These are phyloP conservation scores for Arremon aurantiirostris DNA, from an alignment of 2,797 vertebrate species.

Conservation along the genomic window DNA sequence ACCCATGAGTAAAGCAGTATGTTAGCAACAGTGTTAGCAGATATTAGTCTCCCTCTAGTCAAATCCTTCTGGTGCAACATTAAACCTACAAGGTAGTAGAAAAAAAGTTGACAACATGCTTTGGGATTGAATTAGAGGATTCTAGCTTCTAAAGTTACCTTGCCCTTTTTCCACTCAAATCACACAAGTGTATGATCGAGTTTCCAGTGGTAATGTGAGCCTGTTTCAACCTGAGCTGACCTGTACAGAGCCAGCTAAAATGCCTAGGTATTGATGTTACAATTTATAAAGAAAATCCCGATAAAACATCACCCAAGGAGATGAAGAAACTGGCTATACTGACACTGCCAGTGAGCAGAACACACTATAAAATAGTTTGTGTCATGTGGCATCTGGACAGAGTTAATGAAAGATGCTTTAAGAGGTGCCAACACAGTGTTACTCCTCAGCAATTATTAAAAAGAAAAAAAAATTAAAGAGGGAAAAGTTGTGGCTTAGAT, in stretches of 20 bases:
- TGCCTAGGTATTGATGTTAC: neutral
- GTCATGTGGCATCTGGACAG: neutral
- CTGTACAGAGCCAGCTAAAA: neutral
- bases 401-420: neutral
- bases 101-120: neutral
- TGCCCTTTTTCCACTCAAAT: neutral
- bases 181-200: neutral
- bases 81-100: neutral
- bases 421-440: neutral
- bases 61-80: neutral
- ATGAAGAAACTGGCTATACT: neutral
- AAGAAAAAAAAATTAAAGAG: neutral
- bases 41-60: neutral
- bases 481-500: neutral
- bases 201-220: neutral
- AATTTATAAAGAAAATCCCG: neutral
- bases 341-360: neutral
- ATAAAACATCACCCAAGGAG: neutral
- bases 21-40: neutral
- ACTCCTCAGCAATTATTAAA: neutral
- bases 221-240: neutral
- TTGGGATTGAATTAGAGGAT: constrained; percentile 22
- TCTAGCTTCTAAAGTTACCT: constrained; percentile 4
- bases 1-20: neutral
- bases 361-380: neutral